Conservation (phyloP, 2,797 vertebrate species). For the Pipistrellus pygmaeus region DNA sequence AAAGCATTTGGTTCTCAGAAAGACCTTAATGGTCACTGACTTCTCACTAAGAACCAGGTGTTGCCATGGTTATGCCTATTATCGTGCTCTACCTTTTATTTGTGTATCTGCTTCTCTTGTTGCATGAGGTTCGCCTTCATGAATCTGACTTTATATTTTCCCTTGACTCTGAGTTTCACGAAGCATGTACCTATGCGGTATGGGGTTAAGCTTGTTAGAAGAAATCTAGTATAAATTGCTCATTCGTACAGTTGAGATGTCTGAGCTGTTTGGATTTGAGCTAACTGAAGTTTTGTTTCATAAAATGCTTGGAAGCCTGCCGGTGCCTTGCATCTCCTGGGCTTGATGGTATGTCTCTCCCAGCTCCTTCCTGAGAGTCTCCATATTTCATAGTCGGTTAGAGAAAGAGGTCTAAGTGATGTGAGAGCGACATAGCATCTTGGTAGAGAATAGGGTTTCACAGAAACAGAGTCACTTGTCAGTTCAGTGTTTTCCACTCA, state of each 20-base stretch:
- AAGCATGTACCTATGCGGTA: background rate
- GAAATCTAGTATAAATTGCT: background rate
- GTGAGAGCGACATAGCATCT: background rate
- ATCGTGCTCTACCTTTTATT: background rate
- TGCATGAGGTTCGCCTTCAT: background rate
- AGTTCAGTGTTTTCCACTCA: background rate
- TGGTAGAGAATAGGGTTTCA: constrained; percentile 9
- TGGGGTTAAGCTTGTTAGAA: background rate
- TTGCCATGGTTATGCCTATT: background rate
- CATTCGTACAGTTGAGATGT: background rate
- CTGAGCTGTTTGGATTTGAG: background rate
- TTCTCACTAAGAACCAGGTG: background rate
- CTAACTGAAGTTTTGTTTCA: background rate
- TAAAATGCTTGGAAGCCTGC: background rate
- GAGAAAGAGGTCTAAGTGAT: background rate
- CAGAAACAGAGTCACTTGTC: background rate
- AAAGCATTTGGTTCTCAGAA: background rate
- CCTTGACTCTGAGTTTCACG: background rate
- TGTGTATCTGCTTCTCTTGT: background rate
- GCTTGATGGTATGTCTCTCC: background rate
- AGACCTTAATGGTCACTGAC: background rate
- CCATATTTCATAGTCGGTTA: background rate
- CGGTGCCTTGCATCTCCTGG: background rate
- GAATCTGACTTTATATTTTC: background rate
- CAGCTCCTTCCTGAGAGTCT: background rate